Conservation (phyloP, 2,888 invertebrate species). For the Pristionchus exspectatus region DNA sequence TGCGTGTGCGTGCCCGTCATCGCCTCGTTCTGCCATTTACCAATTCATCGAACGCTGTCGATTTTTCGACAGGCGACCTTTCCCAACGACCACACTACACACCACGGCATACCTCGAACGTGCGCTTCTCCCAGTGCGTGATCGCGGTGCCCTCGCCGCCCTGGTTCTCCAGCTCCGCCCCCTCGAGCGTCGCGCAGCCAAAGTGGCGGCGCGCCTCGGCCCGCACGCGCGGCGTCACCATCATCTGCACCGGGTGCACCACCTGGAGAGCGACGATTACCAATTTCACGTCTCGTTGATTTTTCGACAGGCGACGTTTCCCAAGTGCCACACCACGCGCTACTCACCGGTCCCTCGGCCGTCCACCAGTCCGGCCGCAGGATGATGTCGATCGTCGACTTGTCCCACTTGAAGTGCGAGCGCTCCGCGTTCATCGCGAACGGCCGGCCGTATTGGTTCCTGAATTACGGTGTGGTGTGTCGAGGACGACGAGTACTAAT, state of each 20-base stretch:
- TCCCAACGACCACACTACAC: neutral
- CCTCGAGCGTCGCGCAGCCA: slow-evolving; percentile 89
- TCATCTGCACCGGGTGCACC: slow-evolving; percentile 88
- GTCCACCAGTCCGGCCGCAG: slow-evolving; percentile 87
- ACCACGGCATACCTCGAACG: slow-evolving; percentile 89
- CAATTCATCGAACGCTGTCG: neutral
- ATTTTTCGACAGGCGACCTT: neutral
- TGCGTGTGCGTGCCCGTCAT: slow-evolving; percentile 99
- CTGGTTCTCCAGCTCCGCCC: slow-evolving; percentile 97
- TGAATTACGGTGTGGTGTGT: slow-evolving; percentile 55
- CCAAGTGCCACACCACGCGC: neutral
- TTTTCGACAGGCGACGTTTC: slow-evolving; percentile 34
- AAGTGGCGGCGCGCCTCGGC: slow-evolving; percentile 84
- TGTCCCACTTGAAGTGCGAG: slow-evolving; percentile 90
- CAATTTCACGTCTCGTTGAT: neutral
- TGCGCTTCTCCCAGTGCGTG: slow-evolving; percentile 98
- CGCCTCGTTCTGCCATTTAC: slow-evolving; percentile 89
- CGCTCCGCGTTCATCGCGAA: slow-evolving; percentile 70
- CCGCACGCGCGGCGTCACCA: slow-evolving; percentile 93
- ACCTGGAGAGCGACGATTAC: slow-evolving; percentile 79
- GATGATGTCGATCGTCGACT: slow-evolving; percentile 88
- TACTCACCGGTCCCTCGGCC: slow-evolving; percentile 80
- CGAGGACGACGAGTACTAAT: neutral
- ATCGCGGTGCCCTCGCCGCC: slow-evolving; percentile 96
- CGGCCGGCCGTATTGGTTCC: slow-evolving; percentile 75